Evolutionary conservation across 2,888 invertebrate genomes (phyloP), one percentile per base, ranked within the genome.

Genomic region (Ophion ellenae): DNA sequence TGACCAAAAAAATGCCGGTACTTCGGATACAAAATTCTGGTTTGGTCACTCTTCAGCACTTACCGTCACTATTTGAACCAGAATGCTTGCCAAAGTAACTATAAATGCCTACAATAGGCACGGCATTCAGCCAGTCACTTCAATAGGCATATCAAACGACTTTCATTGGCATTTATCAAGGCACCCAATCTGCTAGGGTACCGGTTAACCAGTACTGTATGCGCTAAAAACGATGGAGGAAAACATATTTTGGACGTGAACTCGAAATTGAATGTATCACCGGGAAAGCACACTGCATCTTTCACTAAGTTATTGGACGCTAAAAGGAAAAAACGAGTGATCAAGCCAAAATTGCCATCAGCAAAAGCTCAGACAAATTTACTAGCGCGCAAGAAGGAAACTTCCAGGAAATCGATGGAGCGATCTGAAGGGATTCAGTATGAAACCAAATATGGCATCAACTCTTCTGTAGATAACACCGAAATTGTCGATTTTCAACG

Each of bases 401-500:
- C 59, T 9, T 74, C 47, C 17, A 74, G 82, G 47, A 79, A 83
- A 59, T 71, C 70, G 36, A 83, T 57, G 32, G 85, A 85, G 59
- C 57, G 64, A 10, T 53, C 67, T 67, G 86, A 88, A 84, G 88
- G 88, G 3, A 20, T 87, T 10, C 83, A 87, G 81, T 87, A 88
- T 69, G 53, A 85, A 77, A 70, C 86, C 5, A 89, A 90, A 66
- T 89, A 87, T 66, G 87, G 87, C 36, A 83, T 88, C 45, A 63
- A 75, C 74, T 36, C 59, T n/a, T 61, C 76, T 77, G 53, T 70
- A 67, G 70, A 84, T 20, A 32, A 53, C 40, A 73, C 61, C 17
- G 59, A 45, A 63, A 61, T 36, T 64, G 28, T 64, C n/a, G 47
- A 63, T 47, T 14, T 61, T 32, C 4, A 32, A 32, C 32, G n/a